Percentiles rank a stretch among this genome's conserved stretches.
phyloP scores from a whole-genome alignment of 2,888 invertebrate species.

The Carterocephalus palaemon region DNA sequence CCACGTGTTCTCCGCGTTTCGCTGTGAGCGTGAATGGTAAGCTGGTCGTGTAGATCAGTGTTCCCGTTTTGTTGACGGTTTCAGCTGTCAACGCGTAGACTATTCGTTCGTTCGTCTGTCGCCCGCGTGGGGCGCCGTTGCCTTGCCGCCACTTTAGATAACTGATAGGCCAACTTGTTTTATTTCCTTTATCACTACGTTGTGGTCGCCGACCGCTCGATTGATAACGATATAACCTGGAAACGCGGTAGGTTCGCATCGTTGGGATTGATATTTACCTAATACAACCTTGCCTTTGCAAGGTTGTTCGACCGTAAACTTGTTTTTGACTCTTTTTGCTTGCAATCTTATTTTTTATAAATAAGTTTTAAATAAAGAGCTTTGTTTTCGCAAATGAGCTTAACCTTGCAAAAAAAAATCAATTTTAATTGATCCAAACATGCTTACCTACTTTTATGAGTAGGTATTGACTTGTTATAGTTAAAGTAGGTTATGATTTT shows the following conservation, averaged over 20 bases:
- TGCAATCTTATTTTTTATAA: no score
- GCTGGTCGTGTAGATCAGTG: conserved; percentile 41
- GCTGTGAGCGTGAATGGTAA: conserved; percentile 62
- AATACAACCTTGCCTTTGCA: conserved; percentile 13
- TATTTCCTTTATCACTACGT: conserved; percentile 58
- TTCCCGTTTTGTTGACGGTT: conserved; percentile 60
- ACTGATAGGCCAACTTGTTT: conserved; percentile 36
- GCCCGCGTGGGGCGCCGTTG: conserved; percentile 44
- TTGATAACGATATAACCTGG: conserved; percentile 58
- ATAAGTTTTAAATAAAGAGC: no score
- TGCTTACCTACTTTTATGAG: no score
- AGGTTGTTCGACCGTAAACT: background rate
- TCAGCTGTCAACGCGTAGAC: conserved; percentile 54
- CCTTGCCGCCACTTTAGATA: conserved; percentile 42
- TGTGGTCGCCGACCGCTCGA: conserved; percentile 34
- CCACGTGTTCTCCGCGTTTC: conserved; percentile 69
- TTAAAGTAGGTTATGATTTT: no score
- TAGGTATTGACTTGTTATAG: no score
- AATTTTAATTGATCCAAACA: no score
- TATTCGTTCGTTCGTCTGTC: conserved; percentile 16
- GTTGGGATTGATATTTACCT: conserved; percentile 15
- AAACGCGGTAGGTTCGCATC: conserved; percentile 26
- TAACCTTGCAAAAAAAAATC: no score
- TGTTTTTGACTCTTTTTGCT: no score
- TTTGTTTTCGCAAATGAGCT: no score